Evolutionary conservation across 1,140 invertebrate species (phyloP).

Genomic region (Drosophila kanapiae): DNA sequence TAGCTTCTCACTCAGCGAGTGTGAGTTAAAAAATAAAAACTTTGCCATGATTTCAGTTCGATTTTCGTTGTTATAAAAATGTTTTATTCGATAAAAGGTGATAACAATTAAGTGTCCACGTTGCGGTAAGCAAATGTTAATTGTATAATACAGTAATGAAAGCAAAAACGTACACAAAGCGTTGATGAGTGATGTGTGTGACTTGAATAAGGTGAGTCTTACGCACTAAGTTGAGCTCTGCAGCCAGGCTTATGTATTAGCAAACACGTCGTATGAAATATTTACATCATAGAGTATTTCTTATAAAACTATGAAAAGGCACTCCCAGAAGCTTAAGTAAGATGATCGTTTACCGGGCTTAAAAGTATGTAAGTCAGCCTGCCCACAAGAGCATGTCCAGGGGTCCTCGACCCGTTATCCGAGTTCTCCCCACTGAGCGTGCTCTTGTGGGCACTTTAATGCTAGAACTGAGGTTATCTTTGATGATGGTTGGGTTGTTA

Average conservation of each 20-base stretch:
- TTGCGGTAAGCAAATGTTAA: slow-evolving; percentile 65
- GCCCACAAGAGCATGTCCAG: slow-evolving; percentile 13
- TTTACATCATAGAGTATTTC: slow-evolving; percentile 53
- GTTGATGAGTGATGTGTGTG: slow-evolving; percentile 74
- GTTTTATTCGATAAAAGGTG: slow-evolving; percentile 58
- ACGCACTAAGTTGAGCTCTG: slow-evolving; percentile 25
- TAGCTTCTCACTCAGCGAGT: slow-evolving; percentile 46
- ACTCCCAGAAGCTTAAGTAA: slow-evolving; percentile 21
- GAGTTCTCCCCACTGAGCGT: slow-evolving; percentile 3
- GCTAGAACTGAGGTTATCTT: slow-evolving; percentile 61
- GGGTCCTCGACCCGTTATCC: background rate
- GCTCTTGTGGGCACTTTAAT: slow-evolving; percentile 22
- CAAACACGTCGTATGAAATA: slow-evolving; percentile 67
- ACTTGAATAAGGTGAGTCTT: slow-evolving; percentile 38
- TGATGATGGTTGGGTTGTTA: slow-evolving; percentile 55
- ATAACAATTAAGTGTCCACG: slow-evolving; percentile 68
- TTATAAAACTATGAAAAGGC: slow-evolving; percentile 34
- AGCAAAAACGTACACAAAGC: slow-evolving; percentile 84
- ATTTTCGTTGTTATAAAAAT: slow-evolving; percentile 61
- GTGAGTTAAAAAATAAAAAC: slow-evolving; percentile 62
- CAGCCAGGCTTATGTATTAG: slow-evolving; percentile 42
- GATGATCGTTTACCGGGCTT: slow-evolving; percentile 33
- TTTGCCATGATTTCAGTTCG: slow-evolving; percentile 60
- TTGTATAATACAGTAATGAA: slow-evolving; percentile 76
- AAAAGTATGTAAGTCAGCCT: slow-evolving; percentile 22